phyloP scores from a whole-genome alignment of 2,888 invertebrate species.

The Danaus chrysippus region DNA sequence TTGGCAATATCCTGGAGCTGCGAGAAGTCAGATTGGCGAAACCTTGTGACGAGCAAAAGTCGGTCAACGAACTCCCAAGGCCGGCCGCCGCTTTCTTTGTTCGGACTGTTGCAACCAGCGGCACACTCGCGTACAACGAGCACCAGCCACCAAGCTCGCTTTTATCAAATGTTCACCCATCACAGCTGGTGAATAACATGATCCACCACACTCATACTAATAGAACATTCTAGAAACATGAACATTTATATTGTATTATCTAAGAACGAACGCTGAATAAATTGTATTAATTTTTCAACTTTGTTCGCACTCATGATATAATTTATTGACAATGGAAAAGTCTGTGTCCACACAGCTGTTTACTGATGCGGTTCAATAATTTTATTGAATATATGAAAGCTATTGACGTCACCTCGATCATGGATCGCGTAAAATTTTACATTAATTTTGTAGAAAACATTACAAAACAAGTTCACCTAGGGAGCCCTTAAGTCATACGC shows the following conservation, averaged over 20 bases:
- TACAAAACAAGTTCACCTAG: not conserved
- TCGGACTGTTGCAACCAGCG: slow-evolving; percentile 64
- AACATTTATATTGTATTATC: too few species aligned
- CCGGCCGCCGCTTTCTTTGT: slow-evolving; percentile 76
- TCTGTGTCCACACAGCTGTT: too few species aligned
- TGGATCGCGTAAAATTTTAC: too few species aligned
- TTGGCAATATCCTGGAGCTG: slow-evolving; percentile 78
- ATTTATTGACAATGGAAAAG: too few species aligned
- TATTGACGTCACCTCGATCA: too few species aligned
- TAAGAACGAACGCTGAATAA: too few species aligned
- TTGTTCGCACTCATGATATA: too few species aligned
- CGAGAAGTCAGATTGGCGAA: slow-evolving; percentile 77
- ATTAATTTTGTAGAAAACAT: not conserved
- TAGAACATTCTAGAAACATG: too few species aligned
- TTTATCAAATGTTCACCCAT: slow-evolving; percentile 71
- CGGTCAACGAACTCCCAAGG: slow-evolving; percentile 78
- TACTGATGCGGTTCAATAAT: too few species aligned
- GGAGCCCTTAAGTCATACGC: not conserved
- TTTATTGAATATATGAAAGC: too few species aligned
- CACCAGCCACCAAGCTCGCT: slow-evolving; percentile 65
- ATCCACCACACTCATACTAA: slow-evolving; percentile 22
- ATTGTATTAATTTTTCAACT: too few species aligned
- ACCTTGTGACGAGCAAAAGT: slow-evolving; percentile 78
- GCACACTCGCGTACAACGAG: slow-evolving; percentile 44
- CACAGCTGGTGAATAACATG: slow-evolving; percentile 35